Evolutionary conservation across 37 sponge, comb jelly and placozoan genomes (phyloP), one percentile per base, ranked within the genome.

Genomic region (Tethya wilhelma): DNA sequence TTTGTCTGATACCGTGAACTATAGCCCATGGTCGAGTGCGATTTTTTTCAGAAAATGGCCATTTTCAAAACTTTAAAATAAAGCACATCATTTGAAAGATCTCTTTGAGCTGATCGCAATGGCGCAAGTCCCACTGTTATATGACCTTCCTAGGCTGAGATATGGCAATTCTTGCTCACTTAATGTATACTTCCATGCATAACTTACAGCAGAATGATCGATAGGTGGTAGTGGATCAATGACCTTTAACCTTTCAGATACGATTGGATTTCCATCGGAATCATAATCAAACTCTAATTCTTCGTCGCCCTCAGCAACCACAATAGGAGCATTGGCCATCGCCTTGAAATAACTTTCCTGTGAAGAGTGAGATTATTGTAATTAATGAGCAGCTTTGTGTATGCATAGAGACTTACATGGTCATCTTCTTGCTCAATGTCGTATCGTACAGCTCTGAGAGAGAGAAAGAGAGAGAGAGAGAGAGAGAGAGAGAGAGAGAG

Each of bases 381-480:
- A 30, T 37, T 38, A 9, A 67, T 36, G 68, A 23, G 11, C 23
- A 67, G 38, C 9, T 8, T 8, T 25, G 7, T 31, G 39, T 9
- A 23, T 67, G 41, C 39, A 8, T n/a, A 45, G 29, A 4, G 7
- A 23, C 9, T 75, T 56, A 93, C 96, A 74, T 97, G 98, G 37
- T 98, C 98, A 85, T 98, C 98, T 40, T 96, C 98, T 33, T 81
- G 87, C 49, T 98, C 98, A 26, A 98, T 95, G 77, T 98, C 98
- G 53, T 85, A 79, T 22, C 98, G 40, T 0, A 89, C 67, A 3
- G 80, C 91, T 67, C 91, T 95, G 39, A 20, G 44, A 71, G 64
- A 30, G n/a, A 49, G 31, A 45, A 23, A 28, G 43, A 32, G 73
- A 25, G 73, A n/a, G 20, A 62, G 20, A 8, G 26, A 11, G 26